These are phyloP conservation scores for Acrocyrtus sp. DNA, from an alignment of 2,888 invertebrate genomes.

Conservation along the genomic window DNA sequence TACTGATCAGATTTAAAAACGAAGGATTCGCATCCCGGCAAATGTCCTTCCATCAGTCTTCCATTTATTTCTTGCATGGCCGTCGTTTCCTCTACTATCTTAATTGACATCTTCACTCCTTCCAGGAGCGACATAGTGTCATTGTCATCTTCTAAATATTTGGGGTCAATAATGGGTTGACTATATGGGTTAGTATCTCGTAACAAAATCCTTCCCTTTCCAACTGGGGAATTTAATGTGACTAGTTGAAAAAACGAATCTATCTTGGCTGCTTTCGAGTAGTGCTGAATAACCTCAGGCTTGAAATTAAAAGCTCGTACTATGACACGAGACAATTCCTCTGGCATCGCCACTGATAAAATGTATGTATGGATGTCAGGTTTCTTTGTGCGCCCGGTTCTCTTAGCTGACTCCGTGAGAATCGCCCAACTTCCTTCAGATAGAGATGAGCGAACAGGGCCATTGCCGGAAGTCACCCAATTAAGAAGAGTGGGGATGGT, in stretches of 20 bases:
- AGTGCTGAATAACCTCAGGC: slow-evolving; percentile 39
- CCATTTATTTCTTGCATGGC: slow-evolving; percentile 53
- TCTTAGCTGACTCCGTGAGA: slow-evolving; percentile 29
- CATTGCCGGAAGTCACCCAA: slow-evolving; percentile 39
- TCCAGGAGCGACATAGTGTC: slow-evolving; percentile 53
- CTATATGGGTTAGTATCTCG: slow-evolving; percentile 44
- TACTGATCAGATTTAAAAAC: slow-evolving; percentile 56
- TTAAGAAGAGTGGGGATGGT: slow-evolving; percentile 18
- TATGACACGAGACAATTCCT: slow-evolving; percentile 13
- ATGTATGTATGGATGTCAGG: slow-evolving; percentile 58
- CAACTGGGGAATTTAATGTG: slow-evolving; percentile 45
- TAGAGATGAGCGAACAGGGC: slow-evolving; percentile 33
- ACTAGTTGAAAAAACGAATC: slow-evolving; percentile 57
- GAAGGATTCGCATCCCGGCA: slow-evolving; percentile 55
- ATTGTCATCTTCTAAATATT: slow-evolving; percentile 48
- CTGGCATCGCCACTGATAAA: slow-evolving; percentile 40
- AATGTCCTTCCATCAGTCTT: slow-evolving; percentile 37
- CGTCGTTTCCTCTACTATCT: slow-evolving; percentile 56
- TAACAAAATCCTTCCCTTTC: slow-evolving; percentile 45
- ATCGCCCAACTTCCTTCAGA: slow-evolving; percentile 55
- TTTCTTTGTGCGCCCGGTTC: slow-evolving; percentile 20
- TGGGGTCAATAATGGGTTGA: slow-evolving; percentile 53
- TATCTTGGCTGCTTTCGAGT: slow-evolving; percentile 22
- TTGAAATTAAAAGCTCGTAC: slow-evolving; percentile 43
- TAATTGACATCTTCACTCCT: slow-evolving; percentile 53